Evolutionary conservation across 2,113 vertebrate species (phyloP), one percentile per base, ranked within the genome.

Genomic region (Anguilla japonica): DNA sequence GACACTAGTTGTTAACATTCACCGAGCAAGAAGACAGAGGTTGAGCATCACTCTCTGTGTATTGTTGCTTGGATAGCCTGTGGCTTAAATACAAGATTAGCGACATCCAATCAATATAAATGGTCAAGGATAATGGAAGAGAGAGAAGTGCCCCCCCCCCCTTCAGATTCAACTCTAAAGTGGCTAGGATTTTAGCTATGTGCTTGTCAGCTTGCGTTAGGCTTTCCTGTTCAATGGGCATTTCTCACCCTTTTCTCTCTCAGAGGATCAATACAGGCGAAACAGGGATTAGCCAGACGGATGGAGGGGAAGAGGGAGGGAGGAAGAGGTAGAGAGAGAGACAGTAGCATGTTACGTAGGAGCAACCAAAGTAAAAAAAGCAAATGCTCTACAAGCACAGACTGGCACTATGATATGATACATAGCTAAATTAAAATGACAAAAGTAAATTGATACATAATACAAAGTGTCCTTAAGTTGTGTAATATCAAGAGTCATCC

Each of bases 121-220:
- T 75, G 7, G 71, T 34, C 71, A 75, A 34, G 71, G n/a, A 90
- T 85, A 88, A 85, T 75, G 67, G 50, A 7, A 34, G n/a, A 75
- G 26, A 75, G 11, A 34, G 9, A 34, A 7, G 7, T 13, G 5
- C 8, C 71, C 8, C 57, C 83, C 83, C 84, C 15, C 34, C 79
- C 67, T 0, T 75, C 83, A 86, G 83, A 29, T 34, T 67, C 43
- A 75, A 86, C 71, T 29, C 67, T 26, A 88, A 84, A 20, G 85
- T 6, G 26, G 86, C 84, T 75, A 79, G 89, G 91, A 83, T 88
- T 89, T 93, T 91, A 93, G 88, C 63, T 8, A 80, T 80, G 34
- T 41, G 87, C 16, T 87, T 88, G 93, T 91, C 93, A 89, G 89
- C 88, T 91, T 88, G 34, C 50, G 91, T 93, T 90, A 91, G 85